These are phyloP conservation scores for Bos indicus DNA, from an alignment of 2,113 vertebrate species.

Conservation along the genomic window DNA sequence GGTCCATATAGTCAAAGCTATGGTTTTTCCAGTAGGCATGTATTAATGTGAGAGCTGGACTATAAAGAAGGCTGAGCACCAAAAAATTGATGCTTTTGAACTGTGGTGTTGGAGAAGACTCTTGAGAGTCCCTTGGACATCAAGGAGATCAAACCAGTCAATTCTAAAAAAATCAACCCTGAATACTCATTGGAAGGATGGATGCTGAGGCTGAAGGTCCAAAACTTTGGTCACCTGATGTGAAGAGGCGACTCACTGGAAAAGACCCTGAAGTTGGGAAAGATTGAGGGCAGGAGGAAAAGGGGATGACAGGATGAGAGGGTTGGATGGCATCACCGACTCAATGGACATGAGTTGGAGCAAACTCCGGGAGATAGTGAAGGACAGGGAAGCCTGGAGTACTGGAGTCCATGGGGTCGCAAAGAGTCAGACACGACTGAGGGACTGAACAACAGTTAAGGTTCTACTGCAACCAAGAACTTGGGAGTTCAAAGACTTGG, in stretches of 20 bases:
- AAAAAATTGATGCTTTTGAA: not conserved
- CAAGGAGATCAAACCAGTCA: not conserved
- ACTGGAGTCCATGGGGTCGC: not conserved
- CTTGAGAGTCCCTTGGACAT: not conserved
- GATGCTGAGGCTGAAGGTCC: not conserved
- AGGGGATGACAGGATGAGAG: not conserved
- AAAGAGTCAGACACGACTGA: not conserved
- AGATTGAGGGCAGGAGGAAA: not conserved
- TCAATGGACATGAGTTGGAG: not conserved
- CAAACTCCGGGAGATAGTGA: not conserved
- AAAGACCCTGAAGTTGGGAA: not conserved
- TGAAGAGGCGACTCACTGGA: not conserved
- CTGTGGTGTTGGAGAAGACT: not conserved
- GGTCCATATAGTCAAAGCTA: not conserved
- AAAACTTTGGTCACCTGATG: not conserved
- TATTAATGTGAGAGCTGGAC: not conserved
- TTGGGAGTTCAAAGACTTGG: not conserved
- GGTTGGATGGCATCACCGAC: not conserved
- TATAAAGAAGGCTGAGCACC: not conserved
- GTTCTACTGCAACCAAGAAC: not conserved
- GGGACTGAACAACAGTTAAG: not conserved
- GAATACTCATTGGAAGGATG: not conserved
- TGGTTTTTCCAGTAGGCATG: not conserved
- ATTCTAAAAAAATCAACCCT: not conserved
- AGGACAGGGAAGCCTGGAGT: not conserved